These are phyloP conservation scores for Hydrolagus affinis DNA, from an alignment of 2,113 vertebrate species.

Conservation along the genomic window DNA sequence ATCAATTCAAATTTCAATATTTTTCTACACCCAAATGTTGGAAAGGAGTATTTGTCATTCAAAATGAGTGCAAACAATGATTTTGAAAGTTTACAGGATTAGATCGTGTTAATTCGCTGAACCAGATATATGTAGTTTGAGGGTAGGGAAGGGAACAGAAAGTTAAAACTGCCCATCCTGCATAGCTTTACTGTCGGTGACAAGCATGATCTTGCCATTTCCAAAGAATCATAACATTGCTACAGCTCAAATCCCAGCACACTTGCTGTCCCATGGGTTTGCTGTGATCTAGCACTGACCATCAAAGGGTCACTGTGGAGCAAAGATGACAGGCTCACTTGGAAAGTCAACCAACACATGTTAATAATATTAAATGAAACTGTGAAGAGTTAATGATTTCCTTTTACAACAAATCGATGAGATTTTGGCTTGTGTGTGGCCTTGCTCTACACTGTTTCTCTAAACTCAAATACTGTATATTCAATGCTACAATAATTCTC, in stretches of 20 bases:
- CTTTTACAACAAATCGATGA: not conserved
- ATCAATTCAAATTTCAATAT: not conserved
- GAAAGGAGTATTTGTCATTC: not conserved
- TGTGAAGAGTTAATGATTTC: too few relatives aligned
- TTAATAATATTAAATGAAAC: not conserved
- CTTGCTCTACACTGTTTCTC: not conserved
- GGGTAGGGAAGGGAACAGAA: not conserved
- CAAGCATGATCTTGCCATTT: not conserved
- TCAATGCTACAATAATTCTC: not conserved
- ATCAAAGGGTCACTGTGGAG: not conserved
- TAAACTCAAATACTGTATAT: not conserved
- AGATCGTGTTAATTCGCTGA: not conserved
- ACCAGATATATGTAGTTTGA: not conserved
- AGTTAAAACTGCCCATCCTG: not conserved
- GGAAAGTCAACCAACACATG: not conserved
- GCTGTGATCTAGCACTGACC: not conserved
- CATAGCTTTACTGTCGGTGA: too few relatives aligned
- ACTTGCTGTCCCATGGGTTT: not conserved
- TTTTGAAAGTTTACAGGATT: not conserved
- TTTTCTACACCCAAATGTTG: not conserved
- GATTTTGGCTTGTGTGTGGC: too few relatives aligned
- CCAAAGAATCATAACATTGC: not conserved
- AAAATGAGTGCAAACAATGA: not conserved
- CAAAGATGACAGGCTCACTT: not conserved
- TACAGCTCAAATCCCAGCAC: not conserved